Conservation (phyloP, 2,797 vertebrate genomes). For the Botia kubotai region DNA sequence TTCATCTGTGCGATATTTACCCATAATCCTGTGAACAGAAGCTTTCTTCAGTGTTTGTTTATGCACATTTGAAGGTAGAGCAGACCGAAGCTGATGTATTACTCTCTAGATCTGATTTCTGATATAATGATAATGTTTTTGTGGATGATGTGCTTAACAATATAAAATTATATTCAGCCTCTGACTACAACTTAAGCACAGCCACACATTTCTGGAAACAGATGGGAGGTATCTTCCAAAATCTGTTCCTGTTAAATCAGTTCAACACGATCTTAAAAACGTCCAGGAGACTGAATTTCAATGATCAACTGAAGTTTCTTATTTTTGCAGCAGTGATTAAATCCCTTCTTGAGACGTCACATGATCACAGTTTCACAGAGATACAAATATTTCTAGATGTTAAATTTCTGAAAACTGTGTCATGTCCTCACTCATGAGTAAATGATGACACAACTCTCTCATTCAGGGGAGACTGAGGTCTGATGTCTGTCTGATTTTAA, state of each 20-base stretch:
- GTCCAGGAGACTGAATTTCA: conserved; percentile 25
- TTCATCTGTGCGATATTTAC: background rate
- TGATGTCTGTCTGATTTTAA: conserved; percentile 81
- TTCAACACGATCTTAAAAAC: conserved; percentile 3
- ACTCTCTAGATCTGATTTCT: background rate
- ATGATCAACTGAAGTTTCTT: conserved; percentile 19
- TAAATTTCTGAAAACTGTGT: background rate
- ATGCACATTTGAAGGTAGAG: background rate
- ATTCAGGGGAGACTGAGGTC: background rate
- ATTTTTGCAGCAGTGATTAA: conserved; percentile 6
- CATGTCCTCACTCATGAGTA: no score
- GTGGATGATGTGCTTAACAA: no score
- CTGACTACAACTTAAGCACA: no score
- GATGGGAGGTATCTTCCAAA: conserved; percentile 5
- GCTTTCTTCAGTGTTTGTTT: background rate
- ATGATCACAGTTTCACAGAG: background rate
- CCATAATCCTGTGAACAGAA: background rate
- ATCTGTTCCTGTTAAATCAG: conserved; percentile 18
- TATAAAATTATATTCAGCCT: no score
- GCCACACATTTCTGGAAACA: background rate
- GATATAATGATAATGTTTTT: background rate
- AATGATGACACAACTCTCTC: background rate
- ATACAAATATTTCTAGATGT: background rate
- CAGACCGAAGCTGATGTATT: background rate
- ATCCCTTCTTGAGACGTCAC: conserved; percentile 15